Base-by-base conservation (phyloP, 2,797 vertebrate species). In the Zenarchopterus dispar region DNA sequence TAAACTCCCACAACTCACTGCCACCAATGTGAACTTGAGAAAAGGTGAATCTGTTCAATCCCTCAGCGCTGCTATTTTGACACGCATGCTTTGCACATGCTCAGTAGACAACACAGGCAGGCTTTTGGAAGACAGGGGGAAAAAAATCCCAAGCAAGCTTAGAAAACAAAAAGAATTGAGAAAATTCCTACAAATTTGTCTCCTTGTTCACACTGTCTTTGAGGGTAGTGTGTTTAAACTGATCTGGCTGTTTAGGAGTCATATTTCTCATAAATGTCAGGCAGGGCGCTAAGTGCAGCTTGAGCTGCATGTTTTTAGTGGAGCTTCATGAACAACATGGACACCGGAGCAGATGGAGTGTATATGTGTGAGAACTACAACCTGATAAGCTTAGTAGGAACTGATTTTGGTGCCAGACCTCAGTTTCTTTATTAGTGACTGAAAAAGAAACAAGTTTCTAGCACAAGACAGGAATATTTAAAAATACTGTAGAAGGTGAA, bases 21-120 rank as follows among this genome's bases (percentile, higher is more conserved):
- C 86, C 88, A 90, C 89, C 80, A 82, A 93, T 85, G 88, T 90
- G 92, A 93, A 93, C 90, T 93, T 92, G 86, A 93, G 91, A 92
- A 92, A 93, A 93, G 90, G 90, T 92, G 93, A 91, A 91, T 89
- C 80, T 83, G 82, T 82, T 90, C 77, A 76, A 88, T 84, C 75
- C 84, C 77, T 87, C 83, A 80, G 79, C 53, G 61, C 63, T 76
- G 84, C 90, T 93, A 93, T 92, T 93, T 93, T 91, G 68, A 92
- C 81, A 56, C 64, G 9, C 83, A 75, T 55, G 82, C 73, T 63
- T 60, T 83, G 78, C 86, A 84, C 81, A 91, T 77, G 81, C 81
- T 88, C 88, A 72, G 54, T 82, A 48, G 50, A 52, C 48, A 53
- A 70, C 56, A 54, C 65, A 57, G 28, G 36, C 42, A 22, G 43